Base-by-base conservation (phyloP, 2,797 vertebrate genomes). In the Helicolenus hilgendorfi region DNA sequence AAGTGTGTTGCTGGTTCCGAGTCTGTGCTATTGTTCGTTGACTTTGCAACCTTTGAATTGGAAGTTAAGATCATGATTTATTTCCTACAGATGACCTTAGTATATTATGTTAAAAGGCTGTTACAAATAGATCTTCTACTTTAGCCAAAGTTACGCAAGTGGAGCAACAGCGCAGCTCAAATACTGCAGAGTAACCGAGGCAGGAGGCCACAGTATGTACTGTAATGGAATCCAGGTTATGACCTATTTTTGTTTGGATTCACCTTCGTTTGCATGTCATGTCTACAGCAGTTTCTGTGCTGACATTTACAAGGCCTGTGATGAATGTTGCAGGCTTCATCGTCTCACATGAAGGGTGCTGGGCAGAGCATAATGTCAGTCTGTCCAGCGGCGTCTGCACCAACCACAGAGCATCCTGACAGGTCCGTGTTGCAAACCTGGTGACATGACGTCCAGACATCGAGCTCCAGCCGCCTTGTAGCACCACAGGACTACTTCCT, bases 241-340 rank as follows among this genome's bases (percentile, higher is more conserved):
- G 91, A 89, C 74, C 88, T 88, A 83, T 88, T 91, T 92, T 78
- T 88, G 86, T 95, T 93, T 82, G 55, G 85, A 83, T 89, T 89
- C 85, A 91, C 89, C 86, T 89, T 88, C 13, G 41, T 81, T 84
- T 81, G 83, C 84, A 45, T 78, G 74, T 89, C 87, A 79, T 77
- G 85, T 95, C 85, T 67, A 56, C 77, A 82, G 49, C 73, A 79
- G 82, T 85, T 94, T 75, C 85, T 62, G 83, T 77, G 79, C 64
- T 95, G 95, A 96, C 95, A 92, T 95, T 94, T 96, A 94, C 87
- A 68, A 84, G 80, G 79, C 79, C 62, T 65, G 55, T 89, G 92
- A 95, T 92, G 8, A 87, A 93, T 84, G 91, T 64, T 87, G 64
- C 89, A 59, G 80, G 81, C 77, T 79, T 91, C 73, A 75, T 87